Evolutionary conservation across 2,888 invertebrate species (phyloP), one percentile per base, ranked within the genome.

Genomic region (Cyrtodaria siliqua): DNA sequence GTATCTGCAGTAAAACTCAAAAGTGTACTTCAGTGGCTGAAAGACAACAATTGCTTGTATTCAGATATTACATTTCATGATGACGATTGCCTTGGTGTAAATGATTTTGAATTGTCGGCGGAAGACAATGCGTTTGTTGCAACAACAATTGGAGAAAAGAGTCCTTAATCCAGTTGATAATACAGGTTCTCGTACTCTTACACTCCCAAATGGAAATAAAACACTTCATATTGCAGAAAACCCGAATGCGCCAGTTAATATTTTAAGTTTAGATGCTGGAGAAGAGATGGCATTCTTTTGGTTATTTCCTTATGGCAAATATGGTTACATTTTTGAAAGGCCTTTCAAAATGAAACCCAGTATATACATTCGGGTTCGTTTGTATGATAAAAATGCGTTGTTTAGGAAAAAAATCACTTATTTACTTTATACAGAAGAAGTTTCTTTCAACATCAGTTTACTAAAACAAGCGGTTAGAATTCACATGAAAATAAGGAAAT

Each of bases 221-320:
- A 24, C 38, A 18, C 12, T 71, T 12, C 18, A 23, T 47, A 52
- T 64, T 23, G 42, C 38, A 26, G 9, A 2, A 33, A 66, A 55
- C 27, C 1, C 16, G 12, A n/a, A 47, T 23, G 16, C 18, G 8
- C 63, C 71, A 18, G 63, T 79, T 14, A 50, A 75, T 40, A 49
- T 75, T 16, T 42, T 63, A 8, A 27, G 61, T n/a, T 12, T 75
- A 9, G 18, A 20, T 16, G 16, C 18, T 56, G 73, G 73, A 24
- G 76, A 80, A 63, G 67, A 80, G 55, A 26, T 59, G 38, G 73
- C 76, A 14, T 80, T 73, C 59, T 73, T 68, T 33, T 76, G 76
- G 71, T 27, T 80, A 40, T 80, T 80, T 59, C 75, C 79, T 23
- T 56, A 47, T 49, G 79, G 68, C 12, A 56, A 18, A n/a, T 40